These are phyloP conservation scores for Orbicella faveolata DNA, from an alignment of 64 coral and sea anemone species.

Conservation along the genomic window DNA sequence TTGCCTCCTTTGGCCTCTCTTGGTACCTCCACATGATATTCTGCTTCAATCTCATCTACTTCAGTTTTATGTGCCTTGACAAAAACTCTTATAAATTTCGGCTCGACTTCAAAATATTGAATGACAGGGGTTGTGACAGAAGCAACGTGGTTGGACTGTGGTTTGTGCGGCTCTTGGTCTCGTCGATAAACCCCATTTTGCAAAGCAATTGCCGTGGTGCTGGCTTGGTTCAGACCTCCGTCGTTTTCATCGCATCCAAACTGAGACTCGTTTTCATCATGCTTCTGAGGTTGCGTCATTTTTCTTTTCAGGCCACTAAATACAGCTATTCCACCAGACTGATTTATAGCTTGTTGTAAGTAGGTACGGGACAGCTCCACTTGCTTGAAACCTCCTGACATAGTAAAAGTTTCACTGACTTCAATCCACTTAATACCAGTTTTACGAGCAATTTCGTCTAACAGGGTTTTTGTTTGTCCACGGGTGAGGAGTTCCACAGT, in stretches of 20 bases:
- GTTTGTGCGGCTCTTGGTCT: too few species aligned
- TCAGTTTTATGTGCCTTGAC: slow-evolving; percentile 22
- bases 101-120: slow-evolving; percentile 1
- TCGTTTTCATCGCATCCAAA: neutral
- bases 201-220: too few species aligned
- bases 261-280: too few species aligned
- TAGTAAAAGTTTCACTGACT: neutral
- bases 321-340: neutral
- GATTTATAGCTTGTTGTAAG: neutral
- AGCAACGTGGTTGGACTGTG: neutral
- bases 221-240: neutral
- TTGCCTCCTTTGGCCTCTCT: neutral
- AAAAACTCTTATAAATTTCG: slow-evolving; percentile 13
- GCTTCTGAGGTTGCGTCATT: too few species aligned
- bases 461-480: neutral
- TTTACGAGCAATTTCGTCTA: neutral
- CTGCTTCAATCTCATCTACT: neutral
- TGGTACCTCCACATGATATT: slow-evolving; percentile 2
- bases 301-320: neutral
- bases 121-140: neutral
- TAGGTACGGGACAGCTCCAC: neutral
- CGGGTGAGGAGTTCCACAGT: neutral
- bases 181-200: too few species aligned
- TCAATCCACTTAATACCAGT: slow-evolving; percentile 8
- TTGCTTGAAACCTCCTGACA: neutral